Base-by-base conservation (phyloP, 2,888 invertebrate genomes). In the Tetrapedia diversipes region DNA sequence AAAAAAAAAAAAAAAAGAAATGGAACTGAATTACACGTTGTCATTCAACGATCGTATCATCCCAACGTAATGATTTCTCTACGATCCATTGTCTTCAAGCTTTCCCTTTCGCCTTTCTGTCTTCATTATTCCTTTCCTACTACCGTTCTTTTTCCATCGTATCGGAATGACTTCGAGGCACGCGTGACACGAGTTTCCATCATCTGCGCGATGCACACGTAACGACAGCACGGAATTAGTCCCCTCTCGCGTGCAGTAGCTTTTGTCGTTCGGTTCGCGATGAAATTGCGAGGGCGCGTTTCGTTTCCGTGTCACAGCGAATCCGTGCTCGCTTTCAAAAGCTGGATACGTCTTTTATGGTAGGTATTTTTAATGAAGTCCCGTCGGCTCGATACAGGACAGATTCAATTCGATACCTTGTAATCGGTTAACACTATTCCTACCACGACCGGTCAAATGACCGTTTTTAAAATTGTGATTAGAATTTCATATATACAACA, bases 1-100 rank as follows among this genome's bases (percentile, higher is more conserved):
- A n/a, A n/a, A n/a, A n/a, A n/a, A n/a, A n/a, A n/a, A n/a, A n/a
- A n/a, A n/a, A 29, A 27, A 14, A 19, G 32, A 22, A 37, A 49
- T 22, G 39, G 37, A 37, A 51, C 32, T 51, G 34, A 61, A 45
- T 61, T 54, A 65, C 32, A 56, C 51, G 10, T n/a, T 2, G 51
- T 41, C 41, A 41, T n/a, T 41, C 41, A 32, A 16, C 45, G 59
- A 45, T 16, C 32, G n/a, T 19, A 37, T 4, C 19, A 49, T n/a
- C 49, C 61, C n/a, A n/a, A 60, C 53, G 37, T 72, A 71, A 76
- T 71, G 71, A n/a, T n/a, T n/a, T 77, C 77, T 78, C 71, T 63
- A 60, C 68, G 56, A 39, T 39, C 73, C 65, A 79, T 79, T 73
- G 79, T 75, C 47, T 71, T 47, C 34, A n/a, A 16, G 4, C 47